These are phyloP conservation scores for Drosophila falleni DNA, from an alignment of 2,888 invertebrate genomes.

Conservation along the genomic window DNA sequence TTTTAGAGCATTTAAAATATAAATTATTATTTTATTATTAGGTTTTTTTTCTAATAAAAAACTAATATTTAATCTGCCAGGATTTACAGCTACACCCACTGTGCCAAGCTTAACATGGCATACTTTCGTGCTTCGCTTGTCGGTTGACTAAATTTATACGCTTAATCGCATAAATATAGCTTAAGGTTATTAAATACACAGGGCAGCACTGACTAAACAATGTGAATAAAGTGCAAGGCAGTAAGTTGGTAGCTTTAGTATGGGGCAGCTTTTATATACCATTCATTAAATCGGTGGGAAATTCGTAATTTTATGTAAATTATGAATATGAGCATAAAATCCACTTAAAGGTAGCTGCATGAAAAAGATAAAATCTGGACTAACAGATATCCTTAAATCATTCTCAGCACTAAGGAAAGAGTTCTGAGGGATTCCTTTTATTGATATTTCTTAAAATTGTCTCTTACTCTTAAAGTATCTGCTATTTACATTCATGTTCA, in stretches of 20 bases:
- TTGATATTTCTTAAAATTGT: neutral
- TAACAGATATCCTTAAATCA: neutral
- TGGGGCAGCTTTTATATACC: neutral
- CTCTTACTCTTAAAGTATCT: neutral
- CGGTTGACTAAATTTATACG: conserved; percentile 54
- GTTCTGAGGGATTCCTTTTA: neutral
- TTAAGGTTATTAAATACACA: conserved; percentile 50
- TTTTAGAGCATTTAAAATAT: neutral
- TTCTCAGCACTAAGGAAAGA: no score
- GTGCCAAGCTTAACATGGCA: conserved; percentile 38
- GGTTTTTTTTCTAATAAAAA: neutral
- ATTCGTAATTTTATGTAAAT: conserved; percentile 4
- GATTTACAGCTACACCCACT: conserved; percentile 15
- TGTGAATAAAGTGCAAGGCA: neutral
- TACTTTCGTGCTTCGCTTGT: conserved; percentile 48
- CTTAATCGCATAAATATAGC: conserved; percentile 72
- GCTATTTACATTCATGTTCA: neutral
- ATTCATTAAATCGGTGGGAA: neutral
- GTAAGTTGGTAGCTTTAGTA: neutral
- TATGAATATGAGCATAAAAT: neutral
- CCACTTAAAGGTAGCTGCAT: neutral
- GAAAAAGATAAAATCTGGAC: neutral
- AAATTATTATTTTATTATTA: neutral
- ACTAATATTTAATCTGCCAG: neutral
- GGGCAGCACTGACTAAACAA: conserved; percentile 33